A percentile compares a stretch with the other conserved stretches of the same genome.
Evolutionary conservation across 2,797 vertebrate genomes (phyloP).

Genomic region (Acipenser transmontanus): DNA sequence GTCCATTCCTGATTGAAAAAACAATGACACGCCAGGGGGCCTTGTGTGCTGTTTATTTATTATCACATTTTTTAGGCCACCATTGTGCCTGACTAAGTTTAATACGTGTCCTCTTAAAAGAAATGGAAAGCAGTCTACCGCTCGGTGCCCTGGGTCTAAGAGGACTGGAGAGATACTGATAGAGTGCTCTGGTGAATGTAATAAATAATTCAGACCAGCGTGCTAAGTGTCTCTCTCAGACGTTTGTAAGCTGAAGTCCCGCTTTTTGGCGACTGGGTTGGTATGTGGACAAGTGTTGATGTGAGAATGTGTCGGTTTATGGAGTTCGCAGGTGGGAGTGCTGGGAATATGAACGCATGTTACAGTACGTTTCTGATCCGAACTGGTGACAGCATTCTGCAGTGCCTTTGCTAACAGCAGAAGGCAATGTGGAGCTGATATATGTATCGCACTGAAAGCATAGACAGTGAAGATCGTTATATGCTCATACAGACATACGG

Average conservation of each 20-base stretch:
- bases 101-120: conserved; percentile 12
- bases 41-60: conserved; percentile 61
- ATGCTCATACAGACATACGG: no score
- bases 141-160: background rate
- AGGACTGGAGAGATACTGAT: background rate
- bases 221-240: background rate
- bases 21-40: conserved; percentile 43
- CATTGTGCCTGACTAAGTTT: conserved; percentile 8
- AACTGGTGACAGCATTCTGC: background rate
- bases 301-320: background rate
- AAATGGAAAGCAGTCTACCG: background rate
- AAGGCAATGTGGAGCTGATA: background rate
- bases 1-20: conserved; percentile 8
- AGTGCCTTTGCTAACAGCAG: background rate
- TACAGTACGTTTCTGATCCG: background rate
- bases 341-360: background rate
- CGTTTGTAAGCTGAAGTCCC: background rate
- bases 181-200: background rate
- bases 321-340: background rate
- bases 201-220: conserved; percentile 6
- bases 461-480: no score
- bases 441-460: no score
- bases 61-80: conserved; percentile 51
- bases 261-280: background rate
- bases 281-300: background rate